These are phyloP conservation scores for Lepisosteus osseus DNA, from an alignment of 2,113 vertebrate genomes.

Conservation along the genomic window DNA sequence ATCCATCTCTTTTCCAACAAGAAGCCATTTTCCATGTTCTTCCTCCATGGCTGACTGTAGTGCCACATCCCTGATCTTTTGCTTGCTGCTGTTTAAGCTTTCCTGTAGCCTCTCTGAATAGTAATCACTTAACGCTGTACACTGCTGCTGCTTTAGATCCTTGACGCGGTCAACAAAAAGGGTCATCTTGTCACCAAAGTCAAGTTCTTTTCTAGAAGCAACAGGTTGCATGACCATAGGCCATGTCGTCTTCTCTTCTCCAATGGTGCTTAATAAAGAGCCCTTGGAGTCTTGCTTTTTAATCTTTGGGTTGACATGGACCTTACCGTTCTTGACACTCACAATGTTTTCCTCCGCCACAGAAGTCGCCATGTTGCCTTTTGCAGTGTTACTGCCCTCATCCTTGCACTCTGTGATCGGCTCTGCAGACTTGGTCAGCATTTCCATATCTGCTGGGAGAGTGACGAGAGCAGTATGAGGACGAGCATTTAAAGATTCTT, in stretches of 20 bases:
- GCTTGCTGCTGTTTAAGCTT: neutral
- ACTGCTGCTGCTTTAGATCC: slow-evolving; percentile 11
- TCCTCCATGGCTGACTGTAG: slow-evolving; percentile 5
- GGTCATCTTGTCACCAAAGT: slow-evolving; percentile 16
- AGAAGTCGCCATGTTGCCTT: neutral
- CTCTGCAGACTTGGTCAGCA: neutral
- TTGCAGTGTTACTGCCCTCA: neutral
- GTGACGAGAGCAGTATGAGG: neutral
- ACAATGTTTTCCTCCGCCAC: neutral
- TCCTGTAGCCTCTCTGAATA: slow-evolving; percentile 11
- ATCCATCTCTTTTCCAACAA: slow-evolving; percentile 22
- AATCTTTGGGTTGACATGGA: neutral
- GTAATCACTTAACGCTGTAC: neutral
- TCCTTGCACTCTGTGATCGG: neutral
- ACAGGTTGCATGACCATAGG: neutral
- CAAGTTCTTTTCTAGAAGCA: neutral
- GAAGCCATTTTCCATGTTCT: slow-evolving; percentile 26
- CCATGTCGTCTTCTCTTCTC: neutral
- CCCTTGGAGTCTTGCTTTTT: neutral
- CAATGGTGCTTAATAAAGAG: neutral
- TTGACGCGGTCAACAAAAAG: slow-evolving; percentile 21
- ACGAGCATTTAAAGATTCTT: neutral
- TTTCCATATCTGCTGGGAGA: neutral
- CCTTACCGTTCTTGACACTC: neutral
- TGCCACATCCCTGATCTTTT: neutral